Evolutionary conservation across 2,888 invertebrate species (phyloP).

Genomic region (Microctonus aethiopoides): DNA sequence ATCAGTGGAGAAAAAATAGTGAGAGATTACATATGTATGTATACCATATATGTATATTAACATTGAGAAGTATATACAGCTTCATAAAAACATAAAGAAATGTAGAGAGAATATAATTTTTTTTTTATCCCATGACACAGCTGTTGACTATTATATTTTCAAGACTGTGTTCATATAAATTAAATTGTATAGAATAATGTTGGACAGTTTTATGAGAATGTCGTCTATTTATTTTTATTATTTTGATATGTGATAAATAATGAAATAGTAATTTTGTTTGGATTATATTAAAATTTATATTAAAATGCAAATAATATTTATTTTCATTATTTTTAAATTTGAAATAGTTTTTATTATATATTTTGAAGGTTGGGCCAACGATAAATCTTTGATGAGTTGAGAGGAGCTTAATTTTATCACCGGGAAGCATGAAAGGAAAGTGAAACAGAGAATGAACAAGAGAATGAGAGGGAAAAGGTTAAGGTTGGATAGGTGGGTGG

Average conservation of each 20-base stretch:
- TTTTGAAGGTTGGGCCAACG: neutral
- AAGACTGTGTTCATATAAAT: constrained; percentile 8
- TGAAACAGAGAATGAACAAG: neutral
- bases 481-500: neutral
- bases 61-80: neutral
- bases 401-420: constrained; percentile 34
- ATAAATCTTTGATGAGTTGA: constrained; percentile 31
- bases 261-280: neutral
- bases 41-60: neutral
- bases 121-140: neutral
- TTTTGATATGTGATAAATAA: neutral
- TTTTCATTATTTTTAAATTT: neutral
- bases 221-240: neutral
- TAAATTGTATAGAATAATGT: neutral
- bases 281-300: neutral
- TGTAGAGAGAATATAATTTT: neutral
- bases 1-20: neutral
- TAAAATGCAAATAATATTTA: neutral
- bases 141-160: neutral
- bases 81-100: neutral
- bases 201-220: constrained; percentile 3
- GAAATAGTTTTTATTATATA: neutral
- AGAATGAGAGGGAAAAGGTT: neutral
- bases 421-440: constrained; percentile 1
- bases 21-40: no score